A percentile compares a stretch with the other conserved stretches of the same genome.
phyloP scores from a whole-genome alignment of 1,140 invertebrate genomes.

The Orussus abietinus region DNA sequence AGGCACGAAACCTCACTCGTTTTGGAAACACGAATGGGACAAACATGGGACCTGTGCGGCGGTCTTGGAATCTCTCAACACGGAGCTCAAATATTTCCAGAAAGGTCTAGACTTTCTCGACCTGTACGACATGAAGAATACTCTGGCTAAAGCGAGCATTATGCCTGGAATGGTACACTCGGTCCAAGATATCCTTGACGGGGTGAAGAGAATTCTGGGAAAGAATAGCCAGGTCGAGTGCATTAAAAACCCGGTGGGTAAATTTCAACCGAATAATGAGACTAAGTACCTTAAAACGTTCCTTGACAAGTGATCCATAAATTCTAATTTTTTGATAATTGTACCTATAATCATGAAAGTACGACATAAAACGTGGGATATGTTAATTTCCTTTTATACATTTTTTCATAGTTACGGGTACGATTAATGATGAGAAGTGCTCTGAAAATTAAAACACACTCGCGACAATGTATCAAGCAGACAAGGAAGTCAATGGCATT shows the following conservation, averaged over 20 bases:
- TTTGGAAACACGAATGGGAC: constrained; percentile 82
- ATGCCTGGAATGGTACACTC: constrained; percentile 59
- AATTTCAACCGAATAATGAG: too few relatives aligned
- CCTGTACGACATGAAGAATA: constrained; percentile 61
- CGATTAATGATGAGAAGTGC: too few relatives aligned
- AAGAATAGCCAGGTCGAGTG: constrained; percentile 31
- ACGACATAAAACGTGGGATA: too few relatives aligned
- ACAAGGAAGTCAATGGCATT: too few relatives aligned
- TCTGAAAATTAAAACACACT: too few relatives aligned
- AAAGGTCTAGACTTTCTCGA: constrained; percentile 63
- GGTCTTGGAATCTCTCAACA: constrained; percentile 57
- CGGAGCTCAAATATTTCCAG: constrained; percentile 70
- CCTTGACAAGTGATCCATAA: too few relatives aligned
- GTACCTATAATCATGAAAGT: too few relatives aligned
- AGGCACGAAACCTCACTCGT: constrained; percentile 54
- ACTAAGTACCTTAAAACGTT: too few relatives aligned
- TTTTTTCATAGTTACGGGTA: too few relatives aligned
- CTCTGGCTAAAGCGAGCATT: constrained; percentile 59
- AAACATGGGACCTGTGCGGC: constrained; percentile 82
- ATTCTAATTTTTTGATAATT: too few relatives aligned
- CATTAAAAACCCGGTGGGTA: constrained; percentile 26
- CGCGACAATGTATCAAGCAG: too few relatives aligned
- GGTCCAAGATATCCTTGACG: constrained; percentile 56
- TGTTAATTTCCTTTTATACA: too few relatives aligned
- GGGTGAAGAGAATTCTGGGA: constrained; percentile 49